phyloP scores from a whole-genome alignment of 1,140 invertebrate genomes.

The Saccostrea glomerata region DNA sequence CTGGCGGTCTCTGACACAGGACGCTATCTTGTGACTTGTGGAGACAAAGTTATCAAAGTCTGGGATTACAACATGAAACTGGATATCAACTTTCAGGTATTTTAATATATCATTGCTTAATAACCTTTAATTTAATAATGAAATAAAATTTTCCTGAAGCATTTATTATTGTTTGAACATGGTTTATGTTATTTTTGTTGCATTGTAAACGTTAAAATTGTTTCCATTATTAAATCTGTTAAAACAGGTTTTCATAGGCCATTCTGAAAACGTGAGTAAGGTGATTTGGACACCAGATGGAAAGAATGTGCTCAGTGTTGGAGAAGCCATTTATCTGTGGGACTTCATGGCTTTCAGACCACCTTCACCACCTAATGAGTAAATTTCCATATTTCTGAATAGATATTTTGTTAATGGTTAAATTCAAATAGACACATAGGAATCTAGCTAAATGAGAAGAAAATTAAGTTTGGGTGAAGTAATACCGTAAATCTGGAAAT shows the following conservation, averaged over 20 bases:
- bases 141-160: neutral
- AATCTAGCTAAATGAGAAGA: too few species aligned
- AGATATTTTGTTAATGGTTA: too few species aligned
- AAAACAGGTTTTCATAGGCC: constrained; percentile 78
- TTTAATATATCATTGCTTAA: neutral
- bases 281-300: constrained; percentile 76
- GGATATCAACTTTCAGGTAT: constrained; percentile 78
- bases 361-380: constrained; percentile 57
- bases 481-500: too few species aligned
- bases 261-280: constrained; percentile 73
- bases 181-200: neutral
- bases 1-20: constrained; percentile 72
- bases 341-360: constrained; percentile 73
- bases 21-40: constrained; percentile 75
- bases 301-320: constrained; percentile 71
- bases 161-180: neutral
- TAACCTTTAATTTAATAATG: neutral
- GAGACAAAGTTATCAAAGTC: constrained; percentile 77
- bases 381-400: too few species aligned
- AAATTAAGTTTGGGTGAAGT: too few species aligned
- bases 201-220: neutral
- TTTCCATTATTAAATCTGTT: neutral
- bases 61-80: constrained; percentile 78
- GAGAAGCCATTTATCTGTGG: constrained; percentile 79
- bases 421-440: too few species aligned